A percentile compares a stretch with the other conserved stretches of the same genome.
Conservation (phyloP, 2,113 vertebrate species). For the Brevimyrus niger region DNA sequence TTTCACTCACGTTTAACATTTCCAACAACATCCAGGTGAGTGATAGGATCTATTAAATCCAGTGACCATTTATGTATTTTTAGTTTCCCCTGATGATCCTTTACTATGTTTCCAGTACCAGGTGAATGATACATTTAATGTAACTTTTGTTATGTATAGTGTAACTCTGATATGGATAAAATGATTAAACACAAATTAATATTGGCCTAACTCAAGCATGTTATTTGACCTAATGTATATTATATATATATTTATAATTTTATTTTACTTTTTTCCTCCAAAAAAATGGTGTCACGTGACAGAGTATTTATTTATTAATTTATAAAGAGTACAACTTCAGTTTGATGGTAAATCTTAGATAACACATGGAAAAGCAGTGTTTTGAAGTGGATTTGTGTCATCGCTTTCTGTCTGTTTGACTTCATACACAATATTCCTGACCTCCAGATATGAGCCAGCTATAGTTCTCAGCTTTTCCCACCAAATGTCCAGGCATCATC, state of each 20-base stretch:
- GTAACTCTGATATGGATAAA: not conserved
- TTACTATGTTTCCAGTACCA: not conserved
- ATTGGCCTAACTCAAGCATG: not conserved
- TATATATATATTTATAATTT: not conserved
- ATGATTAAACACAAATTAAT: not conserved
- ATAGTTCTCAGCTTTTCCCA: not conserved
- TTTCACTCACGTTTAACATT: not conserved
- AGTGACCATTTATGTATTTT: not conserved
- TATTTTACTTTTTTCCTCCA: not conserved
- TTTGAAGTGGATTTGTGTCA: not conserved
- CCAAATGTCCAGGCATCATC: not conserved
- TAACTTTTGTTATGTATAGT: not conserved
- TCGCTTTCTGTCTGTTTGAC: not conserved
- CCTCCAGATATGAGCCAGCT: not conserved
- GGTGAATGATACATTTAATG: not conserved
- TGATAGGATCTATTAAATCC: not conserved
- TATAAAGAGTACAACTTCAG: not conserved
- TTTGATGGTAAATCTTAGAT: not conserved
- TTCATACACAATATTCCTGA: not conserved
- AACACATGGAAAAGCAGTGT: not conserved
- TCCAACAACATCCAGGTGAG: not conserved
- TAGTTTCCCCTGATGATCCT: not conserved
- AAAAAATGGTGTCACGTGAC: not conserved
- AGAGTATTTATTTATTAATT: not conserved
- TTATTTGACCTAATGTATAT: not conserved